phyloP scores from a whole-genome alignment of 1,140 invertebrate genomes.

The Mya arenaria region DNA sequence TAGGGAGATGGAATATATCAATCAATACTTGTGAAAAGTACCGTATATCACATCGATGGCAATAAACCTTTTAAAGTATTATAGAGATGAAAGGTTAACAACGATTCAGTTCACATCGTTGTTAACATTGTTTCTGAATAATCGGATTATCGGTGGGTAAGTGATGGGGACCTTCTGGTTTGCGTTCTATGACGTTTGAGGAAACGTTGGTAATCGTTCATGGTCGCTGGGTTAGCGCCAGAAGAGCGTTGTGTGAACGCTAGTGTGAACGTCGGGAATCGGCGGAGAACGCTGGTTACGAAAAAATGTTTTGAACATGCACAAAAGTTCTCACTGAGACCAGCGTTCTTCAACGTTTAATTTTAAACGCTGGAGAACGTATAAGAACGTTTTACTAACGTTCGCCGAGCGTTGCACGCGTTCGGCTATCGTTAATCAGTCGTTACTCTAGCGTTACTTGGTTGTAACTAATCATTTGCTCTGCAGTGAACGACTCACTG shows the following conservation, averaged over 20 bases:
- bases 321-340: slow-evolving; percentile 40
- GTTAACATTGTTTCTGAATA: no score
- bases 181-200: no score
- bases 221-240: neutral
- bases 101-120: no score
- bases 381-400: slow-evolving; percentile 21
- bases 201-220: slow-evolving; percentile 10
- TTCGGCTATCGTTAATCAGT: slow-evolving; percentile 29
- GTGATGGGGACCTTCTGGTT: no score
- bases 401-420: slow-evolving; percentile 25
- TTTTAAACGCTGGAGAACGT: slow-evolving; percentile 39
- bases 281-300: slow-evolving; percentile 23
- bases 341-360: slow-evolving; percentile 47
- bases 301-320: slow-evolving; percentile 33
- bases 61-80: no score
- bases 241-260: neutral
- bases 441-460: slow-evolving; percentile 32
- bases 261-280: neutral
- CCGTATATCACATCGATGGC: no score
- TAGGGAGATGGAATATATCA: no score
- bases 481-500: slow-evolving; percentile 45
- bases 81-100: no score
- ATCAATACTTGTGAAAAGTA: no score
- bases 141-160: no score
- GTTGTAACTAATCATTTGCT: slow-evolving; percentile 34